Evolutionary conservation across 2,113 vertebrate species (phyloP), one percentile per base, ranked within the genome.

Genomic region (Coptodon rendalli): DNA sequence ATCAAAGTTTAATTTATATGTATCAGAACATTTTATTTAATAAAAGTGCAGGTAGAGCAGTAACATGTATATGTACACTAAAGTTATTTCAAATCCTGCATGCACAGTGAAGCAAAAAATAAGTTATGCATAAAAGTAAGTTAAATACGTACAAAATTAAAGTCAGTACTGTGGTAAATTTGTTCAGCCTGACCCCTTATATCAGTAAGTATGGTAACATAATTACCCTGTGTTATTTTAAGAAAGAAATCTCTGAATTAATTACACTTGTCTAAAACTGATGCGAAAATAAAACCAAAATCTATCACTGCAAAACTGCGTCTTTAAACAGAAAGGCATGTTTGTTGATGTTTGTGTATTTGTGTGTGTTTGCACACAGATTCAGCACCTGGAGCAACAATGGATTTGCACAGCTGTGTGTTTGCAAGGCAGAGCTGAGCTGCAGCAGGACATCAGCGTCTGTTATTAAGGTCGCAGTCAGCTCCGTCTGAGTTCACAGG

Each of bases 321-420:
- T 50, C 40, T 57, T 87, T 11, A 13, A 36, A 56, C 53, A 57
- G 83, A 59, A 76, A 83, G 53, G 52, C 81, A 6, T 91, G 87
- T 91, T 87, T 93, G 73, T 91, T 86, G 84, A 80, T 82, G 53
- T 87, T 68, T 86, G 86, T 83, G 88, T 71, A 79, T 87, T 34
- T 91, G 54, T 91, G 80, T 86, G 79, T 88, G 78, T 59, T 16
- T 59, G 40, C 3, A 10, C 59, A 78, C 52, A 88, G 82, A 71
- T 53, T 81, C 68, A 81, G 91, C 95, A 95, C 92, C 94, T 95
- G 95, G 81, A 91, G 79, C 88, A 95, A 94, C 93, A 93, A 95
- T 95, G 90, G 90, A 59, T 80, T 5, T 19, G 88, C 78, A 84
- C 94, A 94, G 93, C 94, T 94, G 93, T 92, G 91, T 92, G 94